phyloP scores from a whole-genome alignment of 2,797 vertebrate genomes.

The Chromis chromis region DNA sequence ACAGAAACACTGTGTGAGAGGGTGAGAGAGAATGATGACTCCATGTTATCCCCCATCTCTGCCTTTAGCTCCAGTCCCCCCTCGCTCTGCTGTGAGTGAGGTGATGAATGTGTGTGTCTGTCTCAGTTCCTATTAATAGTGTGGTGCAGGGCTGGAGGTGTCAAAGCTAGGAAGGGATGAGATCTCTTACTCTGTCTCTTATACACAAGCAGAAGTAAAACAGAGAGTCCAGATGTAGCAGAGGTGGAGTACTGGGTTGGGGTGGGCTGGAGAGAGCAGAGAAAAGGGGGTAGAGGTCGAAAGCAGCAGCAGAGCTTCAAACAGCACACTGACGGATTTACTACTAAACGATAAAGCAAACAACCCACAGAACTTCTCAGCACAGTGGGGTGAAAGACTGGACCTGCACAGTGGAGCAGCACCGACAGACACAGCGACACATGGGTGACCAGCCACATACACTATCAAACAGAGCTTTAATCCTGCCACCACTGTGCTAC shows the following conservation, averaged over 20 bases:
- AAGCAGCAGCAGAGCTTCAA: constrained; percentile 66
- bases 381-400: constrained; percentile 43
- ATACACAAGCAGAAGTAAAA: constrained; percentile 38
- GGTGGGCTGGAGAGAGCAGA: constrained; percentile 17
- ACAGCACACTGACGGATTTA: constrained; percentile 71
- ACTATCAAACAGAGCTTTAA: constrained; percentile 39
- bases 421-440: constrained; percentile 56
- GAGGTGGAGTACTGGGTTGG: constrained; percentile 37
- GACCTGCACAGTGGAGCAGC: constrained; percentile 40
- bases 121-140: constrained; percentile 81
- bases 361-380: constrained; percentile 44
- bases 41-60: constrained; percentile 27
- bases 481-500: neutral
- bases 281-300: constrained; percentile 48
- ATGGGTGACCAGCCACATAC: constrained; percentile 47
- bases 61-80: constrained; percentile 11
- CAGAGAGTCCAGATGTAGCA: constrained; percentile 66
- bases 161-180: constrained; percentile 65
- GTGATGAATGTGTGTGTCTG: constrained; percentile 77
- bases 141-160: constrained; percentile 65
- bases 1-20: constrained; percentile 45
- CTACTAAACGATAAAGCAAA: constrained; percentile 65
- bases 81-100: constrained; percentile 55
- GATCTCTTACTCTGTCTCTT: constrained; percentile 52
- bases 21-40: constrained; percentile 44